Base-by-base conservation (phyloP, 1,140 invertebrate species). In the Sipha flava region DNA sequence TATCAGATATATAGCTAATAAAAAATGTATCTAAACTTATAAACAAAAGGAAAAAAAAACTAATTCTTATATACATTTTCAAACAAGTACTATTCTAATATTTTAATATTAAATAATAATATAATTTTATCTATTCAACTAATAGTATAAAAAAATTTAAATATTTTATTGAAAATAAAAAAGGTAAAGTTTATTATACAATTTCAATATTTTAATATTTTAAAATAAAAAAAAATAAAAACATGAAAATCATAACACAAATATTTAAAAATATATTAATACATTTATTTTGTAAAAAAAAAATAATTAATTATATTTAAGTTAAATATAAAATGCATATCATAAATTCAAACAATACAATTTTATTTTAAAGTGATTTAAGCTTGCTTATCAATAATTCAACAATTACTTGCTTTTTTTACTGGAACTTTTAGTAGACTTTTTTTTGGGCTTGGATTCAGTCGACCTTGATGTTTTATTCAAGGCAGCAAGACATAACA, bases 391-490 rank as follows among this genome's bases (percentile, higher is more conserved):
- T 40, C 37, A 40, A 40, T 40, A 40, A 40, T 6, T 40, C 37
- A 10, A 40, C 5, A 40, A 47, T 70, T 75, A 77, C n/a, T 77
- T 77, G 49, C 31, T 57, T 43, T 77, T 77, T 43, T 77, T 77
- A 29, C 23, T 77, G 14, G 73, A 77, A 57, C 16, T 77, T 57
- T 77, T 77, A 57, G 49, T 54, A 10, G 52, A 59, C 3, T 77
- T 77, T 23, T 77, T 77, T 57, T 77, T 77, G 18, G 34, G 29
- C 23, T 75, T 75, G 2, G 49, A 26, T 54, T 75, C 70, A 21
- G 5, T 52, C 14, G 47, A 31, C 16, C 59, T 77, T 9, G 73
- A 26, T 5, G 21, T 26, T 57, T 26, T 57, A 18, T 29, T 77
- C 16, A 77, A 59, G n/a, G 34, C 52, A 40, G 34, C 34, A 57